Evolutionary conservation across 2,888 invertebrate species (phyloP), one percentile per base, ranked within the genome.

Genomic region (Callimorpha dominula): DNA sequence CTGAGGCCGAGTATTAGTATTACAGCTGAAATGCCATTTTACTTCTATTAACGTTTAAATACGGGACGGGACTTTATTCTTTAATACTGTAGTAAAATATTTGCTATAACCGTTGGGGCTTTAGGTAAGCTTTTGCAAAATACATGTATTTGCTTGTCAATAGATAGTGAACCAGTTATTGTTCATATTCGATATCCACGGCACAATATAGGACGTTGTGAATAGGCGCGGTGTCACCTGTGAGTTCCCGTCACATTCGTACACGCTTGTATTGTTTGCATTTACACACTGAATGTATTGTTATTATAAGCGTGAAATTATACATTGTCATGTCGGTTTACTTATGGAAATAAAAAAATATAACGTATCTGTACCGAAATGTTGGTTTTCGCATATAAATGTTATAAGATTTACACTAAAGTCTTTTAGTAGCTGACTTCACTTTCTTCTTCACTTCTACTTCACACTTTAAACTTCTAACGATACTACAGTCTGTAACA

Each of bases 271-370:
- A 49, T 65, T 65, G 65, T 49, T 46, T 65, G 14, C 20, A 20
- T 4, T 17, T 20, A 49, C 20, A 65, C 49, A 31, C 31, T 31
- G 49, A 31, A 31, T 14, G 20, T 31, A 31, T 14, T 65, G 65
- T 65, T 49, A 65, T 65, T 14, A 49, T 49, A 65, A 65, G 65
- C 65, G 65, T 65, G 49, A 65, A 65, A 65, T 65, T 49, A 65
- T 49, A 65, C 65, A 31, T 20, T 57, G 20, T n/a, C 12, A n/a
- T n/a, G 20, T 57, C 1, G 57, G 20, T 57, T 57, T 20, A 54
- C 20, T 57, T 57, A 20, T 20, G n/a, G n/a, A 54, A 54, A 4
- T 57, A 20, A 12, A n/a, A 12, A 12, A 4, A 20, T 20, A 20
- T 20, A 11, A 20, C 20, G 57, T 57, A 57, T 1, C 4, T 20